These are phyloP conservation scores for Chloropsis hardwickii DNA, from an alignment of 2,113 vertebrate genomes.

Conservation along the genomic window DNA sequence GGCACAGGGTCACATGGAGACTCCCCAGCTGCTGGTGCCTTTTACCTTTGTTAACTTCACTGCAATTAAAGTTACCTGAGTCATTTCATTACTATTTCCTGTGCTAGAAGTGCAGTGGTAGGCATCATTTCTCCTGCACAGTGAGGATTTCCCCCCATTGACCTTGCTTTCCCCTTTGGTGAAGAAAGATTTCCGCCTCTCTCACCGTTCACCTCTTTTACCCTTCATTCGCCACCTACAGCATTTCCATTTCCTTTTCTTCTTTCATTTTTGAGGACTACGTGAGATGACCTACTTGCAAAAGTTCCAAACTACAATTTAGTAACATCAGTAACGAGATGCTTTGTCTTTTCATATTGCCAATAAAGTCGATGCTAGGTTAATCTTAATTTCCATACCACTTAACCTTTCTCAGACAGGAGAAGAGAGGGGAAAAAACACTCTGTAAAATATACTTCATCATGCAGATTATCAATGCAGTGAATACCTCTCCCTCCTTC, in stretches of 20 bases:
- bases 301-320: not conserved
- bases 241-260: not conserved
- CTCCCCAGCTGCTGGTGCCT: not conserved
- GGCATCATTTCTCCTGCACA: not conserved
- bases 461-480: not conserved
- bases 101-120: not conserved
- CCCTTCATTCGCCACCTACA: not conserved
- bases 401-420: not conserved
- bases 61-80: not conserved
- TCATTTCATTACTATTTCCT: not conserved
- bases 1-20: not conserved
- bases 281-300: not conserved
- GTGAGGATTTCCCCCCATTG: not conserved
- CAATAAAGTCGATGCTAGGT: not conserved
- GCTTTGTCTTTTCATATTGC: not conserved
- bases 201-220: not conserved
- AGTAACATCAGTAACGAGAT: not conserved
- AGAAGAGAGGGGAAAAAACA: not conserved
- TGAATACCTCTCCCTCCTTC: not conserved
- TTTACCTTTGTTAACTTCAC: constrained; percentile 7
- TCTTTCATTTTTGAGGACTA: not conserved
- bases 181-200: not conserved
- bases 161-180: not conserved
- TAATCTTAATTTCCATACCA: not conserved
- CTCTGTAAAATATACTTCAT: not conserved